These are phyloP conservation scores for Cyclophora punctaria DNA, from an alignment of 2,888 invertebrate species.

Conservation along the genomic window DNA sequence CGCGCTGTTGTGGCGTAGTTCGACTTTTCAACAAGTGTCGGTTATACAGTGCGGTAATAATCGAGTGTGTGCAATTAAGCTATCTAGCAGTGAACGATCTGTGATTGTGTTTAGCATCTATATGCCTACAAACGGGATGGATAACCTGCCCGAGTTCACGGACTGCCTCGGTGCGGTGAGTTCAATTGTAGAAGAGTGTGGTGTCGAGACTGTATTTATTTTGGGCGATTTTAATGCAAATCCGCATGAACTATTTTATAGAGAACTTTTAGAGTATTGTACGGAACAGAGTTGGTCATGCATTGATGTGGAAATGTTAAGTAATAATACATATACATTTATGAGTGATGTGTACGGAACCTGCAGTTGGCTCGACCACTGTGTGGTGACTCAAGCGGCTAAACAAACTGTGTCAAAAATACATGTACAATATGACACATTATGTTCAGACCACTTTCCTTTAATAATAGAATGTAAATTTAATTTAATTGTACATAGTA, in stretches of 20 bases:
- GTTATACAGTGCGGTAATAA: slow-evolving; percentile 8
- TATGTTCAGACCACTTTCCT: slow-evolving; percentile 15
- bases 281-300: background rate
- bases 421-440: slow-evolving; percentile 4
- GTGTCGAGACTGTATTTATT: too few relatives aligned
- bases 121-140: slow-evolving; percentile 6
- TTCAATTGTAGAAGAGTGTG: slow-evolving; percentile 4
- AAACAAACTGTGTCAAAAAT: slow-evolving; percentile 1
- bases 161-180: slow-evolving; percentile 1
- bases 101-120: slow-evolving; percentile 9
- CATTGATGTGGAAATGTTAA: background rate
- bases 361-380: slow-evolving; percentile 6
- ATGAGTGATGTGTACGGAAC: slow-evolving; percentile 2
- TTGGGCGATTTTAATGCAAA: too few relatives aligned
- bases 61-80: slow-evolving; percentile 7
- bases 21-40: slow-evolving; percentile 3
- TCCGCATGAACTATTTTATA: too few relatives aligned
- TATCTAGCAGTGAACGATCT: background rate
- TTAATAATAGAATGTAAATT: slow-evolving; percentile 7
- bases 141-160: background rate
- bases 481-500: background rate
- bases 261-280: background rate
- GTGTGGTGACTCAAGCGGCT: slow-evolving; percentile 4
- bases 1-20: slow-evolving; percentile 9
- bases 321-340: slow-evolving; percentile 1